Conservation (phyloP, 2,113 vertebrate species). For the Coturnix japonica region DNA sequence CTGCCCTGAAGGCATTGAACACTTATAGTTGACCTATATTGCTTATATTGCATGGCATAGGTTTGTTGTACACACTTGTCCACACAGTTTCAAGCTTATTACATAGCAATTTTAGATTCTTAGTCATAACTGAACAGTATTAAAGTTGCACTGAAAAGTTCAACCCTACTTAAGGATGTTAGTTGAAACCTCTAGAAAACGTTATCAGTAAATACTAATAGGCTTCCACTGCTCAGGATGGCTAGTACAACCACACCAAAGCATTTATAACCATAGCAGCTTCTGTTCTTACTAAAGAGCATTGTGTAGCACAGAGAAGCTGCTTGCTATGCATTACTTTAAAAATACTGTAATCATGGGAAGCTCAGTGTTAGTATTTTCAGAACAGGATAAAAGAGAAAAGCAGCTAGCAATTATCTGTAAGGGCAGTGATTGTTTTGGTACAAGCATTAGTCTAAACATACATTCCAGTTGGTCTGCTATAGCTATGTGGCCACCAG, state of each 20-base stretch:
- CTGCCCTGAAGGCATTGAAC: not conserved
- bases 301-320: not conserved
- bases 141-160: not conserved
- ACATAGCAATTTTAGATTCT: not conserved
- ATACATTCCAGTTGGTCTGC: not conserved
- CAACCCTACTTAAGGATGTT: not conserved
- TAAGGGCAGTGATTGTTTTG: not conserved
- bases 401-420: not conserved
- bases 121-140: not conserved
- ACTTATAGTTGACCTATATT: not conserved
- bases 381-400: not conserved
- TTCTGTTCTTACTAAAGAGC: not conserved
- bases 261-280: not conserved
- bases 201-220: not conserved
- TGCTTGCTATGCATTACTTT: not conserved
- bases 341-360: not conserved
- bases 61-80: not conserved
- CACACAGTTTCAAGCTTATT: not conserved
- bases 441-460: not conserved
- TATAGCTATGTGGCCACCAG: not conserved
- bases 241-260: not conserved
- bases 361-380: not conserved
- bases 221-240: not conserved
- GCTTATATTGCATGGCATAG: not conserved
- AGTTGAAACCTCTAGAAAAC: not conserved